Conservation (phyloP, 2,113 vertebrate species). For the Urocitellus parryii region DNA sequence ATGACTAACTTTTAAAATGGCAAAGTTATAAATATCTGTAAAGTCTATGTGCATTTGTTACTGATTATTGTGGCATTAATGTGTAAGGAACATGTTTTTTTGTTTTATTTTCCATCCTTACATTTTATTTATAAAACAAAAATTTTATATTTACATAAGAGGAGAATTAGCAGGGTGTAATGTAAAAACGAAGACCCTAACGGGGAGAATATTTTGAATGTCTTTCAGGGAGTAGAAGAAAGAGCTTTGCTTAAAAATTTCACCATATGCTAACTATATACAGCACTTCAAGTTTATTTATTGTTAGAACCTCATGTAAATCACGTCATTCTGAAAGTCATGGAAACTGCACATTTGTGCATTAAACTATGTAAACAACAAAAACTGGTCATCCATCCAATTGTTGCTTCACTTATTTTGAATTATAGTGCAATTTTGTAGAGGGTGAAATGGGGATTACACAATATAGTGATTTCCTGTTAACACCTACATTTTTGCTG, state of each 20-base stretch:
- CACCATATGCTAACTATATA: constrained; percentile 78
- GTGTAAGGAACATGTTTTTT: constrained; percentile 52
- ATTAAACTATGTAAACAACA: constrained; percentile 77
- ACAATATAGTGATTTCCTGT: constrained; percentile 77
- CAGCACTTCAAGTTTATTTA: constrained; percentile 74
- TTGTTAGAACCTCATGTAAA: constrained; percentile 67
- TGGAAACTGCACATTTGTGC: constrained; percentile 77
- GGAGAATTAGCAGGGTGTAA: constrained; percentile 68
- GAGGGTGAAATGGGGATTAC: constrained; percentile 74
- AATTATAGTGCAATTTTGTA: constrained; percentile 78
- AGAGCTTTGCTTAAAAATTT: constrained; percentile 60
- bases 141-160: constrained; percentile 70
- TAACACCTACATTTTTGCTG: constrained; percentile 77
- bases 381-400: constrained; percentile 77
- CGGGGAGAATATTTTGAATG: constrained; percentile 66
- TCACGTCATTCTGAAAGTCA: constrained; percentile 75
- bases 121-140: constrained; percentile 77
- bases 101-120: constrained; percentile 61
- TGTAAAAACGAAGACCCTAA: constrained; percentile 59
- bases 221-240: constrained; percentile 65
- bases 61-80: constrained; percentile 48
- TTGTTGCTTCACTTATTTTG: constrained; percentile 81
- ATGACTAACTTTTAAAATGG: constrained; percentile 69
- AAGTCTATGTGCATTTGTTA: constrained; percentile 68
- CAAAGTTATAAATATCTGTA: constrained; percentile 69